Base-by-base conservation (phyloP, 2,888 invertebrate genomes). In the Athalia rosae region DNA sequence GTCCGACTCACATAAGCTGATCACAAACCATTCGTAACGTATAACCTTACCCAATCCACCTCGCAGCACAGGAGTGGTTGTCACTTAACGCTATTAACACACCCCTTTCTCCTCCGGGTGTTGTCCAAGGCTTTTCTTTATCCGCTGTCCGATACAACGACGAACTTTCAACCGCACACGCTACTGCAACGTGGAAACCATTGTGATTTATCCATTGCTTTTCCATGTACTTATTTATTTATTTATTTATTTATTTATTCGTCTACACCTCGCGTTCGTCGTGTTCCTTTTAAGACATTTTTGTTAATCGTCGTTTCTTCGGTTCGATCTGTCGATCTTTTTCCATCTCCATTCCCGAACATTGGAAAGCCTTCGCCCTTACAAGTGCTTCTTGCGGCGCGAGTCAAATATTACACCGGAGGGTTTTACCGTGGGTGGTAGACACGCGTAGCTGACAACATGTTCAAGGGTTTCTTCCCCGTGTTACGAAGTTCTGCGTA, bases 31-130 rank as follows among this genome's bases (percentile, higher is more conserved):
- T 28, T 28, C 28, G 28, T 2, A 28, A 28, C 28, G 28, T 28
- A n/a, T n/a, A 28, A 28, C 28, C 28, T 28, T 28, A 28, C 28
- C 28, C 28, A 28, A 28, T 28, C 28, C 28, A 28, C 28, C 28
- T 28, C 1, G 0, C 2, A 28, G 28, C 28, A 28, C 28, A 28
- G 28, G 45, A n/a, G 47, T 45, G 64, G 13, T 13, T 67, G 13
- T 15, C 50, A 50, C 28, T 67, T 67, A 67, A 67, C 66, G 28
- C 66, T 50, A 67, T 67, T 67, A 67, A 67, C 66, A 67, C 66
- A 13, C 13, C 8, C 28, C 28, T 64, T n/a, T 9, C 41, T 61
- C 28, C 2, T 28, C 28, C 28, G 28, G 1, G 28, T 28, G 28
- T 28, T 28, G n/a, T 28, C 28, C 28, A 28, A 28, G 28, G 28